These are phyloP conservation scores for Pampus argenteus DNA, from an alignment of 2,797 vertebrate species.

Conservation along the genomic window DNA sequence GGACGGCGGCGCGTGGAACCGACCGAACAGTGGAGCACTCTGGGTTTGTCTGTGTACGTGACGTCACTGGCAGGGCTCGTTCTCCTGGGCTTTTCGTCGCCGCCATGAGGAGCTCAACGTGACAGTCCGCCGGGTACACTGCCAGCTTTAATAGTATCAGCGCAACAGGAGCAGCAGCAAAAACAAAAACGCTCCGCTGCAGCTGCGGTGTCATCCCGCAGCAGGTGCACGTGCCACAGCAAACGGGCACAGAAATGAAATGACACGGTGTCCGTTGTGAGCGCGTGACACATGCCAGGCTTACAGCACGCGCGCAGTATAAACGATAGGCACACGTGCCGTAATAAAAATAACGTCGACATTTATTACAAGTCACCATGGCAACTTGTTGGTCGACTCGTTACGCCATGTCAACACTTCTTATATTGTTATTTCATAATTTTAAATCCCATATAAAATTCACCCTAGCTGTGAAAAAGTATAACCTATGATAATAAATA, in stretches of 20 bases:
- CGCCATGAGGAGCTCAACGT: constrained; percentile 86
- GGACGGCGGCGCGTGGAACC: constrained; percentile 56
- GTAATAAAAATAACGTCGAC: neutral
- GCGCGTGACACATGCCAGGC: constrained; percentile 45
- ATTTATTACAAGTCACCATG: neutral
- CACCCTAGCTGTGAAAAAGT: too few relatives aligned
- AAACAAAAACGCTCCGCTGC: neutral
- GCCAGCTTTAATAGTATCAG: constrained; percentile 15
- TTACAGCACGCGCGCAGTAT: neutral
- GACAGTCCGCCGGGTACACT: constrained; percentile 65
- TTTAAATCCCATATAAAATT: neutral
- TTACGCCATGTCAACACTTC: too few relatives aligned
- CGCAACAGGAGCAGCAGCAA: constrained; percentile 32
- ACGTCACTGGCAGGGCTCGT: constrained; percentile 71
- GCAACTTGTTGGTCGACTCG: neutral
- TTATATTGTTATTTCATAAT: neutral
- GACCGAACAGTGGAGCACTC: constrained; percentile 49
- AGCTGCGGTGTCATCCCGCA: constrained; percentile 46
- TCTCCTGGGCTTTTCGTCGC: constrained; percentile 29
- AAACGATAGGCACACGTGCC: neutral
- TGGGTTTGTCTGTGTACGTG: constrained; percentile 55
- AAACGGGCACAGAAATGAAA: constrained; percentile 46
- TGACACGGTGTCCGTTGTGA: constrained; percentile 28
- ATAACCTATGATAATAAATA: too few relatives aligned
- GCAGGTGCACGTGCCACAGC: constrained; percentile 77